phyloP scores from a whole-genome alignment of 2,888 invertebrate species.

The Sympetrum striolatum region DNA sequence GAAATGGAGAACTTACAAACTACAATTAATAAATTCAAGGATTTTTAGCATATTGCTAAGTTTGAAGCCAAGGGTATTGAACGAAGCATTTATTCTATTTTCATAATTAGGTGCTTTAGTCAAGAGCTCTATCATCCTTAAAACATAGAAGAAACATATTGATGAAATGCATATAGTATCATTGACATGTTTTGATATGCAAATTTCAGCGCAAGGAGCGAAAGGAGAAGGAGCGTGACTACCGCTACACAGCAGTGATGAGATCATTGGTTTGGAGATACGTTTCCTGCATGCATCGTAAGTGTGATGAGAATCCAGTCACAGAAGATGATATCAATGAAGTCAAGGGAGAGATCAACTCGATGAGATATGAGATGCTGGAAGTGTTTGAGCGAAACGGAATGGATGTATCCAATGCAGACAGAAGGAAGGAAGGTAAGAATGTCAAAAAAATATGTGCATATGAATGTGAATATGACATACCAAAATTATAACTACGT shows the following conservation, averaged over 20 bases:
- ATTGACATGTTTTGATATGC: background rate
- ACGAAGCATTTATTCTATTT: too few species aligned
- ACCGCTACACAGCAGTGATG: constrained; percentile 82
- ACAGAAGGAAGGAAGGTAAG: constrained; percentile 76
- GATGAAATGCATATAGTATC: background rate
- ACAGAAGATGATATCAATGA: constrained; percentile 95
- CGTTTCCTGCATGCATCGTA: constrained; percentile 84
- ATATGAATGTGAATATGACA: too few species aligned
- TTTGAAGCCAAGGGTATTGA: too few species aligned
- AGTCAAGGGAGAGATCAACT: constrained; percentile 91
- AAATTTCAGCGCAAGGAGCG: constrained; percentile 62
- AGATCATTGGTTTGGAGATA: constrained; percentile 91
- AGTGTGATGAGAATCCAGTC: constrained; percentile 82
- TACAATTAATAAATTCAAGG: too few species aligned
- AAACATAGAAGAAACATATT: too few species aligned
- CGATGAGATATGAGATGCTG: constrained; percentile 88
- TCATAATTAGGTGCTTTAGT: too few species aligned
- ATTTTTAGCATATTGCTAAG: too few species aligned
- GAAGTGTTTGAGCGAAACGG: constrained; percentile 89
- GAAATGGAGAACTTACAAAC: too few species aligned
- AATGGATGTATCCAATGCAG: constrained; percentile 79
- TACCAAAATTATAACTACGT: too few species aligned
- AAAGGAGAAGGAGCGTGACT: constrained; percentile 72
- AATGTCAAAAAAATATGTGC: too few species aligned
- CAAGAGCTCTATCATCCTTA: too few species aligned